Conservation (phyloP, 2,113 vertebrate species). For the Neotragus pygmaeus region DNA sequence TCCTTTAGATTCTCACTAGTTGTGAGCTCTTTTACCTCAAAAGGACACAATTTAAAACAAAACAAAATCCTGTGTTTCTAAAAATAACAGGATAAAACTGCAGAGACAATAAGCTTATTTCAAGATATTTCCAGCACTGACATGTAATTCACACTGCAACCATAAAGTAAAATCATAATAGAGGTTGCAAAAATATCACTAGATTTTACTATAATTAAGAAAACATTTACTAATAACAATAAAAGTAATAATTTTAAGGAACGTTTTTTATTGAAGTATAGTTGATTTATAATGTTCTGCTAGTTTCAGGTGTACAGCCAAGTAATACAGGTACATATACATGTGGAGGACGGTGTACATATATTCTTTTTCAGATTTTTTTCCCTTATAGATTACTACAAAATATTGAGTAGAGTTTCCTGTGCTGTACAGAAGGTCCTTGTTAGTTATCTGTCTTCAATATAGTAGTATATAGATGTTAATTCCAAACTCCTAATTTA, state of each 20-base stretch:
- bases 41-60: constrained; percentile 22
- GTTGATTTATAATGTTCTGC: not conserved
- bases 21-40: constrained; percentile 7
- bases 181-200: constrained; percentile 37
- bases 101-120: constrained; percentile 26
- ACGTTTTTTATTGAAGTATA: not conserved
- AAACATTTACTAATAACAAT: not conserved
- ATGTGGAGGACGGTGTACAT: not conserved
- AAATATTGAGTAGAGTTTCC: not conserved
- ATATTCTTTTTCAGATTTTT: not conserved
- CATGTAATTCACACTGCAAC: constrained; percentile 20
- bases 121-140: constrained; percentile 38
- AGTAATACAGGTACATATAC: not conserved
- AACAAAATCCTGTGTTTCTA: constrained; percentile 42
- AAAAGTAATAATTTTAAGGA: constrained; percentile 31
- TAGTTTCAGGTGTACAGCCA: not conserved
- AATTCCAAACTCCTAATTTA: not conserved
- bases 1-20: not conserved
- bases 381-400: not conserved
- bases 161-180: constrained; percentile 63
- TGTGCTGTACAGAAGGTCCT: not conserved
- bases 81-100: constrained; percentile 37
- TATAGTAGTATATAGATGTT: not conserved
- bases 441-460: not conserved
- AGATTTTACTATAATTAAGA: constrained; percentile 29